Percentiles rank a stretch among this genome's conserved stretches.
These are phyloP conservation scores for Tortricodes alternella DNA, from an alignment of 2,888 invertebrate species.

Conservation along the genomic window DNA sequence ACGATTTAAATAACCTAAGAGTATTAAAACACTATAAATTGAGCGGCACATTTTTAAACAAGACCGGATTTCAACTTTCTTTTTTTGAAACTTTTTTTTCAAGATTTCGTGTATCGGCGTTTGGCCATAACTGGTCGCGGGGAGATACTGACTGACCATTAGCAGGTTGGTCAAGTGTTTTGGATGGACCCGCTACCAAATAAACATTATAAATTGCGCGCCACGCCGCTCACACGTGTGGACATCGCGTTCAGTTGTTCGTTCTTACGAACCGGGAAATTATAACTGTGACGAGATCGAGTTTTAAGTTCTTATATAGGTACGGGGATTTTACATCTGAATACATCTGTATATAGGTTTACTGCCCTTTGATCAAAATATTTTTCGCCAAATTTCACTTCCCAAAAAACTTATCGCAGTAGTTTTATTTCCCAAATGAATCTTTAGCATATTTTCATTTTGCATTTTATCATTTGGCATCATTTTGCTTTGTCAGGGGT, in stretches of 20 bases:
- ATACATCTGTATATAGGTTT: background rate
- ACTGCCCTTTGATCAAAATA: too few relatives aligned
- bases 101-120: conserved; percentile 40
- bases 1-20: conserved; percentile 44
- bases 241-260: background rate
- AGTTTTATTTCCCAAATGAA: too few relatives aligned
- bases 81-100: conserved; percentile 18
- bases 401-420: too few relatives aligned
- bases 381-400: too few relatives aligned
- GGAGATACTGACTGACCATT: conserved; percentile 44
- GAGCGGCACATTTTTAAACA: conserved; percentile 38
- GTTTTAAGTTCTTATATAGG: conserved; percentile 3
- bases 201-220: background rate
- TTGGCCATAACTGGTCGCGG: conserved; percentile 41
- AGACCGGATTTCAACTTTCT: conserved; percentile 28
- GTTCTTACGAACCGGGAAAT: conserved; percentile 5
- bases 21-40: conserved; percentile 42
- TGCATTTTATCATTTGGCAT: too few relatives aligned
- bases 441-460: too few relatives aligned
- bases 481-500: too few relatives aligned
- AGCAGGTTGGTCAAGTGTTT: conserved; percentile 24
- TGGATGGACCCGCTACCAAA: conserved; percentile 1
- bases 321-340: background rate
- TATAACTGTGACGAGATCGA: background rate
- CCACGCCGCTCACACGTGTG: conserved; percentile 1